Evolutionary conservation across 2,888 invertebrate species (phyloP), one percentile per base, ranked within the genome.

Genomic region (Cabera pusaria): DNA sequence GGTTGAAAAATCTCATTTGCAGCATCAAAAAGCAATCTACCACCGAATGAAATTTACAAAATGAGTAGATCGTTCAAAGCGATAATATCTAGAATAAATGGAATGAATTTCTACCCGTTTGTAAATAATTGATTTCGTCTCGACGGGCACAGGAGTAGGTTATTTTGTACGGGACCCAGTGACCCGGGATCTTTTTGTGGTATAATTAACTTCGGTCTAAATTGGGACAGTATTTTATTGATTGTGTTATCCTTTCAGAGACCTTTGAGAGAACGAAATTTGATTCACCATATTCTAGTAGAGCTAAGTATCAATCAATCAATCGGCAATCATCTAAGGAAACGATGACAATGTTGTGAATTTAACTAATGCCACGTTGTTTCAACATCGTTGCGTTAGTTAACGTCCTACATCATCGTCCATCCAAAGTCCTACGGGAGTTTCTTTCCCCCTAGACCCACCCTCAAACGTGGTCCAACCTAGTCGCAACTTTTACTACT

Each of bases 31-130:
- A 41, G 27, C 44, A 36, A 44, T 41, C 29, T 40, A 42, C 39
- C 44, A 37, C 40, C 28, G 42, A 54, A 56, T 49, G 52, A 51
- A 58, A 56, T 55, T 56, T 46, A 51, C 44, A 42, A 49, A 56
- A 51, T 49, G 51, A 52, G 39, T 52, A 40, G 48, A 52, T 55
- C 50, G 44, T 44, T 49, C 44, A 33, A 45, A 27, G 45, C 44
- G 53, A 54, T 50, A 59, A 48, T 59, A 56, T 42, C 63, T 44
- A 48, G 46, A 44, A 37, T 44, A 54, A 60, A 64, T 56, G 49
- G 61, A 69, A 67, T 61, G 60, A 67, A 59, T 64, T 64, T 44
- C 52, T 41, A 38, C 34, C 20, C 31, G 32, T 34, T 31, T 39
- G 42, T 49, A 46, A 56, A 55, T 52, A 56, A 53, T 50, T 54